Conservation (phyloP, 2,888 invertebrate species). For the Disparrhopalites patrizii region DNA sequence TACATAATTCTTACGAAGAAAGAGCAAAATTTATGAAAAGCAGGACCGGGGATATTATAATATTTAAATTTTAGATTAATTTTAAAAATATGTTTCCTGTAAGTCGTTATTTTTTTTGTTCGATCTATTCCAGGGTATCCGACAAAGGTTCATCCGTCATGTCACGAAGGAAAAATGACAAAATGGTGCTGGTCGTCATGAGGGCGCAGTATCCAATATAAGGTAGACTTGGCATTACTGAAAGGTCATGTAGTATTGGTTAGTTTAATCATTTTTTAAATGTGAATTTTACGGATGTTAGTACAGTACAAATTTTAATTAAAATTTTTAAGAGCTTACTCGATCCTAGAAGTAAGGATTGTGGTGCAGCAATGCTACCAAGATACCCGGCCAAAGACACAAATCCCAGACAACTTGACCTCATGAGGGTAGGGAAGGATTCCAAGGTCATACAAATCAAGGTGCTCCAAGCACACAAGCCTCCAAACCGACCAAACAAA, state of each 20-base stretch:
- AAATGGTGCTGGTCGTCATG: slow-evolving; percentile 22
- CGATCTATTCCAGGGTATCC: too few relatives aligned
- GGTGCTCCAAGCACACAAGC: slow-evolving; percentile 35
- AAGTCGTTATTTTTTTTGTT: too few relatives aligned
- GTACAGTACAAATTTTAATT: neutral
- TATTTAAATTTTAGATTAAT: too few relatives aligned
- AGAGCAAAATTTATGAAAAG: too few relatives aligned
- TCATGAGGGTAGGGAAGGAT: slow-evolving; percentile 41
- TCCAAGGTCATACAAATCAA: slow-evolving; percentile 40
- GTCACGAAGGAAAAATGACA: slow-evolving; percentile 34
- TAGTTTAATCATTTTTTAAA: neutral
- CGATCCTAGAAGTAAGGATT: slow-evolving; percentile 38
- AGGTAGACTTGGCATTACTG: slow-evolving; percentile 40
- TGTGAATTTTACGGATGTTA: neutral
- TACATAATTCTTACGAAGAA: too few relatives aligned
- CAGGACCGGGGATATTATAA: too few relatives aligned
- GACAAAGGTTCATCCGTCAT: slow-evolving; percentile 39
- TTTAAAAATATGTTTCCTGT: too few relatives aligned
- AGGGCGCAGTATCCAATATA: slow-evolving; percentile 38
- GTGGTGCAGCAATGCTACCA: slow-evolving; percentile 42
- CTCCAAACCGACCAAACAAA: slow-evolving; percentile 21
- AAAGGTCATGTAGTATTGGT: slow-evolving; percentile 1
- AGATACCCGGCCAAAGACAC: slow-evolving; percentile 39
- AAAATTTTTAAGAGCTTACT: slow-evolving; percentile 27
- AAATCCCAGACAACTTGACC: slow-evolving; percentile 39